phyloP scores from a whole-genome alignment of 2,888 invertebrate genomes.

The Hydriomena furcata region DNA sequence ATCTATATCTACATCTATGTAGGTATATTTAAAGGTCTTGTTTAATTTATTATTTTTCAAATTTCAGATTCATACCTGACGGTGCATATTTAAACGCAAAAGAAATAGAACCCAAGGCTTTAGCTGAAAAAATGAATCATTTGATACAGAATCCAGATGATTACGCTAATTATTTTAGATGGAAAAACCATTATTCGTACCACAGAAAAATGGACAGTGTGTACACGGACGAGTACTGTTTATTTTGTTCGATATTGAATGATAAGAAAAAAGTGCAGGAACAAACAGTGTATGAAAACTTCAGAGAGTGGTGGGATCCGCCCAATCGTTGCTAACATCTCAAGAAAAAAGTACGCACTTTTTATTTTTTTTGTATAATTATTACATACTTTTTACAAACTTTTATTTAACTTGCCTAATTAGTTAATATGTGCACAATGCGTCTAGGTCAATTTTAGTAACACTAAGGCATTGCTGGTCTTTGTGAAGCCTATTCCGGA shows the following conservation, averaged over 20 bases:
- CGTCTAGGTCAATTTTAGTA: too few species aligned
- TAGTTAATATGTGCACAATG: too few species aligned
- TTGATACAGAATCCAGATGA: conserved; percentile 38
- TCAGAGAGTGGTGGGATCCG: conserved; percentile 42
- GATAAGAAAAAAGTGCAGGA: conserved; percentile 36
- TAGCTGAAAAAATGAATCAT: conserved; percentile 40
- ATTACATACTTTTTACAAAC: too few species aligned
- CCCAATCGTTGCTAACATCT: conserved; percentile 28
- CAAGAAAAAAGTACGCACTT: background rate
- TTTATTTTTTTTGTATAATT: too few species aligned
- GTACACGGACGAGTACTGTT: conserved; percentile 44
- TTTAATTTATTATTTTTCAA: conserved; percentile 28
- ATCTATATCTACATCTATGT: too few species aligned
- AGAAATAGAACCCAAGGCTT: conserved; percentile 30
- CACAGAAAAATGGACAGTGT: conserved; percentile 36
- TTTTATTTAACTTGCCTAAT: too few species aligned
- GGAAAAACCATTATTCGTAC: conserved; percentile 46
- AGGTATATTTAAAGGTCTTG: too few species aligned
- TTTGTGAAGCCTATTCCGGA: too few species aligned
- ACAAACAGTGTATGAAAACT: conserved; percentile 35
- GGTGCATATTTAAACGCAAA: conserved; percentile 43
- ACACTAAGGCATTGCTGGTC: too few species aligned
- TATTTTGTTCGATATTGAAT: conserved; percentile 42
- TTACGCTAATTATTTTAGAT: conserved; percentile 43
- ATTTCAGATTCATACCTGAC: conserved; percentile 47